These are phyloP conservation scores for Heliconius erato DNA, from an alignment of 2,888 invertebrate genomes.

Conservation along the genomic window DNA sequence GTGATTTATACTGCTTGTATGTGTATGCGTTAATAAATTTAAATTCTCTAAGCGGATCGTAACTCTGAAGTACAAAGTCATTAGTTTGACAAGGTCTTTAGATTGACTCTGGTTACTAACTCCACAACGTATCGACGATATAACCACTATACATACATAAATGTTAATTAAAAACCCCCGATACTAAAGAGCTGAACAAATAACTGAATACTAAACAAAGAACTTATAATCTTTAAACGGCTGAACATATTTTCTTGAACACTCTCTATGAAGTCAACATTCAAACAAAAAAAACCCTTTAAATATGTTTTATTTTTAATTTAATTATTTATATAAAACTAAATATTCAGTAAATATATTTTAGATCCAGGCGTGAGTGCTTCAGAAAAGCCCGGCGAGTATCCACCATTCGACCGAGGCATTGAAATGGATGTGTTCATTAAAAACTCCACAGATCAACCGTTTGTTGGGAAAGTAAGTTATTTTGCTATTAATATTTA, in stretches of 20 bases:
- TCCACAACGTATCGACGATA: neutral
- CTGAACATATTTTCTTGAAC: no score
- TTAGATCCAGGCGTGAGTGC: conserved; percentile 91
- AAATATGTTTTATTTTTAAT: no score
- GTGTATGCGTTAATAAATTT: no score
- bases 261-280: no score
- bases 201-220: no score
- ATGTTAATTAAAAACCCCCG: no score
- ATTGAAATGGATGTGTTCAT: conserved; percentile 90
- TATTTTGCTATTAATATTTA: neutral
- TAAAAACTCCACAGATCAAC: conserved; percentile 87
- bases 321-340: neutral
- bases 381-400: conserved; percentile 87
- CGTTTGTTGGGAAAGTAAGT: conserved; percentile 90
- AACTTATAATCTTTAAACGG: no score
- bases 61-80: no score
- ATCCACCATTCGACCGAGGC: conserved; percentile 92
- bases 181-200: no score
- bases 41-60: no score
- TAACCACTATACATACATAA: neutral
- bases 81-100: neutral
- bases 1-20: no score
- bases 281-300: no score
- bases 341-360: conserved; percentile 29
- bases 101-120: neutral